Percentiles rank a stretch among this genome's conserved stretches.
Evolutionary conservation across 1,140 invertebrate genomes (phyloP).

Genomic region (Saccostrea echinata): DNA sequence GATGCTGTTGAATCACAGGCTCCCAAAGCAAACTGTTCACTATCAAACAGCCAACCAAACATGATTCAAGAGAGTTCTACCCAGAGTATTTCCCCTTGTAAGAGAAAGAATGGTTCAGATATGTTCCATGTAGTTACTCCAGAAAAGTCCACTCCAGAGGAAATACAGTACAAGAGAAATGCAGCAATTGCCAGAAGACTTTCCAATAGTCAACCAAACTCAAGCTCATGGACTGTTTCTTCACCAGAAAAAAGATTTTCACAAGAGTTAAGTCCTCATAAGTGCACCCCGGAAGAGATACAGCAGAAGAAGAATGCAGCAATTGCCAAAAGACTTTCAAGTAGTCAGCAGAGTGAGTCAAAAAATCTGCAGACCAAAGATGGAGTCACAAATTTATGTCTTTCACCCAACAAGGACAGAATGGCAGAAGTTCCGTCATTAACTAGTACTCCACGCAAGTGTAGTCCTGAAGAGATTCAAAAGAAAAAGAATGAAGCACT

Average conservation of each 20-base stretch:
- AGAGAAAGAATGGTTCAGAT: background rate
- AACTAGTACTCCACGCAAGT: background rate
- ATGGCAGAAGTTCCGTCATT: background rate
- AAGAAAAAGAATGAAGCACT: background rate
- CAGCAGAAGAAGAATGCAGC: background rate
- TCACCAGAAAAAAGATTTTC: background rate
- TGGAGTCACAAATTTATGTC: background rate
- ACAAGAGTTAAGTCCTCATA: background rate
- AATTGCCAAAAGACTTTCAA: background rate
- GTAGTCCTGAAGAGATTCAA: conserved; percentile 11
- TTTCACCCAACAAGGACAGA: background rate
- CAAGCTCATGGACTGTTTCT: background rate
- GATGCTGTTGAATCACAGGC: conserved; percentile 6
- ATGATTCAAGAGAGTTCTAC: background rate
- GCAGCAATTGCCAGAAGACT: background rate
- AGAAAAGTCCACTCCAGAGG: background rate
- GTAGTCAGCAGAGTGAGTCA: background rate
- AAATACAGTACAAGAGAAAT: background rate
- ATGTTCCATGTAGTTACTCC: background rate
- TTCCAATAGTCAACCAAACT: background rate
- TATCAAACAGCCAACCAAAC: conserved; percentile 10
- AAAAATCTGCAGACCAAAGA: background rate
- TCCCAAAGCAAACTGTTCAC: background rate
- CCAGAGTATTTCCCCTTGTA: background rate
- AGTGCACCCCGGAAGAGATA: background rate